Base-by-base conservation (phyloP, 2,113 vertebrate species). In the Vulpes ferrilata region DNA sequence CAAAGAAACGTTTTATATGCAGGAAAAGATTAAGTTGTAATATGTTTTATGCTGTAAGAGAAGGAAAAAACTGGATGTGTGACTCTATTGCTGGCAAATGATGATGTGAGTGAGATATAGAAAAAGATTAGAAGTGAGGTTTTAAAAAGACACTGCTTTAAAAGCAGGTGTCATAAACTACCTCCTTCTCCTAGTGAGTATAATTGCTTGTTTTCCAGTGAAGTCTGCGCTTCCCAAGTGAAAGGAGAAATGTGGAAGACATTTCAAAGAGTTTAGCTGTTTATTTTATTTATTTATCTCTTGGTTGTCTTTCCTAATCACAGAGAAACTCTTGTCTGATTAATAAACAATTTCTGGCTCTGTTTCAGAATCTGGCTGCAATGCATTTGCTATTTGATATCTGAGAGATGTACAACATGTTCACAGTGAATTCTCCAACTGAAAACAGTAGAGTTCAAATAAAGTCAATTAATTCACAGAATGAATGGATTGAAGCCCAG, bases 351-450 rank as follows among this genome's bases (percentile, higher is more conserved):
- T 98, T 98, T 98, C 98, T 99, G 99, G 99, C 99, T 98, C 97
- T 82, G 93, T 98, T 99, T 99, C 99, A 99, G 98, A 98, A 98
- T 98, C 98, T 98, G 98, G 98, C 99, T 99, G 99, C 98, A 99
- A 99, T 99, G 98, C 99, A 98, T 99, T 99, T 99, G 98, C 98
- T 99, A 99, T 99, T 99, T 99, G 99, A 99, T 99, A 99, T 99
- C 98, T 98, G 98, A 99, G 99, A 99, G 99, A 99, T 99, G 98
- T 99, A 99, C 99, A 99, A 98, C 98, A 99, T 99, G 99, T 99
- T 99, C 99, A 99, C 99, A 99, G 99, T 99, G 99, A 99, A 99
- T 99, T 99, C 99, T 99, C 99, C 98, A 99, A 99, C 99, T 99
- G 98, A 99, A 99, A 99, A 99, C 99, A 99, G 99, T 98, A 99